Conservation (phyloP, 1,140 invertebrate genomes). For the Habropoda laboriosa region DNA sequence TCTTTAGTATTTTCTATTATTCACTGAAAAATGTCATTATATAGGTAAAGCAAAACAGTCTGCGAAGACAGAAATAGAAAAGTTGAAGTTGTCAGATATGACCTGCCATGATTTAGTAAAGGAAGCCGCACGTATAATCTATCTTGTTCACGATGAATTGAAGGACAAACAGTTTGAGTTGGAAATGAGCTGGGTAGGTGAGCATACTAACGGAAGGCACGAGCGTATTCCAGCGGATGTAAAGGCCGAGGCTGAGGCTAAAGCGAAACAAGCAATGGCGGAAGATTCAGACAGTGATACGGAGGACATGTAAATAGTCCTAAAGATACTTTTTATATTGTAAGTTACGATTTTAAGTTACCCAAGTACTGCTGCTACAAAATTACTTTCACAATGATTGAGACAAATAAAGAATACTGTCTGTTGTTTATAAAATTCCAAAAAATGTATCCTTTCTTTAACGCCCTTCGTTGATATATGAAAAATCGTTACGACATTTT, state of each 20-base stretch:
- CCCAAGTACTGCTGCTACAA: neutral
- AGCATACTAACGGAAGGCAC: conserved; percentile 89
- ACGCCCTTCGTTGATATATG: neutral
- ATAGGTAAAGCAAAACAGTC: conserved; percentile 96
- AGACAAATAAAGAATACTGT: conserved; percentile 41
- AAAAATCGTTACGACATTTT: neutral
- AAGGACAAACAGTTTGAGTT: conserved; percentile 99
- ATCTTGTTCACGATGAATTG: conserved; percentile 98
- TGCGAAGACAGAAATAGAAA: conserved; percentile 99
- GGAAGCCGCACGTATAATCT: conserved; percentile 98
- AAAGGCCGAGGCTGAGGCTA: conserved; percentile 88
- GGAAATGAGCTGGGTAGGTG: conserved; percentile 98
- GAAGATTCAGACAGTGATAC: conserved; percentile 93
- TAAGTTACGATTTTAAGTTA: conserved; percentile 58
- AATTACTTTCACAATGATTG: conserved; percentile 5
- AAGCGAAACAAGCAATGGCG: conserved; percentile 91
- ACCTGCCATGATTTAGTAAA: conserved; percentile 93
- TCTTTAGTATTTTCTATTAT: neutral
- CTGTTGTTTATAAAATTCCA: conserved; percentile 35
- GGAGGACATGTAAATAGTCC: conserved; percentile 85
- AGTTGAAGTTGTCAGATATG: conserved; percentile 94
- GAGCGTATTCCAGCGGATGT: conserved; percentile 86
- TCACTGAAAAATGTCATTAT: neutral
- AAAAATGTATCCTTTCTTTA: neutral
- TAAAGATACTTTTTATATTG: conserved; percentile 53